Conservation (phyloP, 1,140 invertebrate genomes). For the Dendrolimus punctatus region DNA sequence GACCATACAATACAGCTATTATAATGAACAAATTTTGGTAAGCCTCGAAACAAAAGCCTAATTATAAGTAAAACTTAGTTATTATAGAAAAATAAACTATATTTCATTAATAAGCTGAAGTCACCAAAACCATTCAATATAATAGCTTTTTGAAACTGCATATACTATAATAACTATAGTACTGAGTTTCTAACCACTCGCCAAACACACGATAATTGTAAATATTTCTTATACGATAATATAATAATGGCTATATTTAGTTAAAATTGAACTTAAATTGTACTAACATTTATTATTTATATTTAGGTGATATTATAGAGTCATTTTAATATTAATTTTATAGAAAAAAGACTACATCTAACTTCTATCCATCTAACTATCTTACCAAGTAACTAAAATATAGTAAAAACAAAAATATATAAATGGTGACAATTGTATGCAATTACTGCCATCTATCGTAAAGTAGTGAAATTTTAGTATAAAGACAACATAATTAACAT, state of each 20-base stretch:
- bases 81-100: too few species aligned
- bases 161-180: constrained; percentile 30
- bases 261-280: constrained; percentile 8
- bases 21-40: neutral
- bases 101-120: constrained; percentile 1
- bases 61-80: neutral
- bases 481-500: too few species aligned
- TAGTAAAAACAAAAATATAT: too few species aligned
- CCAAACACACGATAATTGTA: constrained; percentile 3
- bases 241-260: neutral
- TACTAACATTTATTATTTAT: neutral
- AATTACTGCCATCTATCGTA: too few species aligned
- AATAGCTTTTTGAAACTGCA: constrained; percentile 19
- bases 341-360: too few species aligned
- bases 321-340: constrained; percentile 1
- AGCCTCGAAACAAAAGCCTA: constrained; percentile 2
- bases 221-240: neutral
- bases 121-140: neutral
- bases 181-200: constrained; percentile 20
- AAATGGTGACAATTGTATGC: too few species aligned
- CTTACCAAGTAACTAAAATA: too few species aligned
- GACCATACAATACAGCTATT: constrained; percentile 11
- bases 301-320: constrained; percentile 15
- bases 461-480: too few species aligned
- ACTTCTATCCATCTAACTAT: too few species aligned